These are phyloP conservation scores for Otus sunia DNA, from an alignment of 2,113 vertebrate species.

Conservation along the genomic window DNA sequence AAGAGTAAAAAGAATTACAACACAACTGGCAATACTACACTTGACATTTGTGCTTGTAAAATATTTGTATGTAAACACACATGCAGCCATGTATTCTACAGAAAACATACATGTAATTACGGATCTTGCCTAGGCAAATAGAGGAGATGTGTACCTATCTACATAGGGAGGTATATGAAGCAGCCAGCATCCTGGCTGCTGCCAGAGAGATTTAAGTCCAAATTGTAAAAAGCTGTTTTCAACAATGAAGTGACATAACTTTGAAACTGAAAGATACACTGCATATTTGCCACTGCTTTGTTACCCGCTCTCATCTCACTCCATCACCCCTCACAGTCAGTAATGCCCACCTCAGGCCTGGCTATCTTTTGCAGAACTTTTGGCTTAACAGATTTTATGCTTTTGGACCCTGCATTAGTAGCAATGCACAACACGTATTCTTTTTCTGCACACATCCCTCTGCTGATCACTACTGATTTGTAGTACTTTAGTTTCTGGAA, in stretches of 20 bases:
- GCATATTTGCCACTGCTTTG: not conserved
- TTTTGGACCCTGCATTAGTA: not conserved
- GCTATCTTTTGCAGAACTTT: not conserved
- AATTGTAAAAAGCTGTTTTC: not conserved
- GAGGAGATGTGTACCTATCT: not conserved
- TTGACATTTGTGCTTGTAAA: not conserved
- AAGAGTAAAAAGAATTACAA: not conserved
- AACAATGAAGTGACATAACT: not conserved
- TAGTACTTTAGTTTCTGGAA: not conserved
- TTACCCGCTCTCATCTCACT: not conserved
- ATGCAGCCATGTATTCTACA: not conserved
- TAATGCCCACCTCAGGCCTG: not conserved
- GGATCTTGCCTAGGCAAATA: not conserved
- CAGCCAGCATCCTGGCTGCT: not conserved
- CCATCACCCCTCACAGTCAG: not conserved
- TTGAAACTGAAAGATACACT: not conserved
- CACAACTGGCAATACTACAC: not conserved
- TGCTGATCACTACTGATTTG: not conserved
- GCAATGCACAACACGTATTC: accelerated
- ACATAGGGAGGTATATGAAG: not conserved
- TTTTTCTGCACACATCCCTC: not conserved
- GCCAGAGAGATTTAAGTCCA: not conserved
- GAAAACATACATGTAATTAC: not conserved
- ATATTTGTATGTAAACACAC: not conserved
- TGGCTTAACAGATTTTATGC: not conserved